Conservation (phyloP, 2,888 invertebrate genomes). For the Thecophora atra region DNA sequence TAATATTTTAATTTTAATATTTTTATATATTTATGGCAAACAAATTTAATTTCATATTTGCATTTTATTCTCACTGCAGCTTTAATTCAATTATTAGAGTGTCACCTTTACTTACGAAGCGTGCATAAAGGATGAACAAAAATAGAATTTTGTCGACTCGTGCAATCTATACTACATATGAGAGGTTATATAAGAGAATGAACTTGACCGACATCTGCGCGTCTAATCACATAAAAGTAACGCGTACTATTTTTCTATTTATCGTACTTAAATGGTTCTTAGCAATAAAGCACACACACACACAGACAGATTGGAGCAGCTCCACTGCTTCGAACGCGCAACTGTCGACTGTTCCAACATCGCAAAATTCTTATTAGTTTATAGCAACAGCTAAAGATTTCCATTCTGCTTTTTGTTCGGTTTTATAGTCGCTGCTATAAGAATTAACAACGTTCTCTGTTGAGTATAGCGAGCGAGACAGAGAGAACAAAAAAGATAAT, state of each 20-base stretch:
- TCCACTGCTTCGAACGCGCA: background rate
- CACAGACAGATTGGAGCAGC: no score
- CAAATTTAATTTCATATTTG: no score
- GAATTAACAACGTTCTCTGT: background rate
- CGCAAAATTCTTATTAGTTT: constrained; percentile 29
- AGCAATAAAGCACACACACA: background rate
- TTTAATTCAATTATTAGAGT: no score
- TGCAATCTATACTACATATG: background rate
- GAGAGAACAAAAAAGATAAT: no score
- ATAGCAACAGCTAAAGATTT: constrained; percentile 8
- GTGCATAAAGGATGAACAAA: background rate
- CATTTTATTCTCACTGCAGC: no score
- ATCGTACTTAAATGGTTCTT: background rate
- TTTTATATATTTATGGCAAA: background rate
- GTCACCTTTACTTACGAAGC: no score
- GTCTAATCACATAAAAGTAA: constrained; percentile 34
- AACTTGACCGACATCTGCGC: constrained; percentile 56
- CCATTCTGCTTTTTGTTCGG: background rate
- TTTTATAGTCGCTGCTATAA: background rate
- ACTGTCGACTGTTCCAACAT: constrained; percentile 28
- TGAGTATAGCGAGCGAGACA: no score
- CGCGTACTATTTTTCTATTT: background rate
- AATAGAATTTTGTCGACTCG: background rate
- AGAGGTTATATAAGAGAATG: constrained; percentile 43
- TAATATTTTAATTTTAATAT: background rate